Conservation (phyloP, 2,113 vertebrate genomes). For the Carettochelys insculpta region DNA sequence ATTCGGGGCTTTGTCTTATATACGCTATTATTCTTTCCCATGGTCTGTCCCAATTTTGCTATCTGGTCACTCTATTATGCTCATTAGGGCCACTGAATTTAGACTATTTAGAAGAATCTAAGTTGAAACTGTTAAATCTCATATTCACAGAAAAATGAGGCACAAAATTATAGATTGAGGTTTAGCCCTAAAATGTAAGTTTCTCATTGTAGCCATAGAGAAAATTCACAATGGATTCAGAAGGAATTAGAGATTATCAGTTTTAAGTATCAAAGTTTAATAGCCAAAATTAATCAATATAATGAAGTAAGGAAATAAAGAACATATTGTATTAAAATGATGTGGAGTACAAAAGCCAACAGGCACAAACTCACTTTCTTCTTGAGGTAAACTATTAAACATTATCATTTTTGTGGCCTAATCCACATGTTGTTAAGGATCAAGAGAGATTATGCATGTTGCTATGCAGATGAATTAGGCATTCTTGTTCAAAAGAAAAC, state of each 20-base stretch:
- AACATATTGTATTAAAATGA: slow-evolving; percentile 28
- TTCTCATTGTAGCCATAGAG: not conserved
- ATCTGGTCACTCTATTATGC: not conserved
- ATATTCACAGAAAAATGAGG: not conserved
- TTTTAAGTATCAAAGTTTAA: slow-evolving; percentile 27
- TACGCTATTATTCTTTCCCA: no score
- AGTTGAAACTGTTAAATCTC: not conserved
- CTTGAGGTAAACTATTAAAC: slow-evolving; percentile 53
- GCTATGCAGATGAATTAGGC: slow-evolving; percentile 15
- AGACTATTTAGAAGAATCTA: not conserved
- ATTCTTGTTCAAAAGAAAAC: slow-evolving; percentile 18
- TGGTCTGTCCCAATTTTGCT: no score
- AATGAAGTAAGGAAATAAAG: not conserved
- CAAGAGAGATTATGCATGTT: slow-evolving; percentile 13
- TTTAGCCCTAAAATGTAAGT: not conserved
- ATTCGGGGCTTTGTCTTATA: no score
- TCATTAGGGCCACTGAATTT: not conserved
- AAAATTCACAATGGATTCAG: not conserved
- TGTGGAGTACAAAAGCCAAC: slow-evolving; percentile 14
- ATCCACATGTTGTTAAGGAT: not conserved
- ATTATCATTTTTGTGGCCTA: slow-evolving; percentile 31
- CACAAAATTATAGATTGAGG: not conserved
- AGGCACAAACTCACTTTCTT: slow-evolving; percentile 45
- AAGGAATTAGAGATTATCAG: slow-evolving; percentile 32
- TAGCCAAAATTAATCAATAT: not conserved